Evolutionary conservation across 2,797 vertebrate genomes (phyloP), one percentile per base, ranked within the genome.

Genomic region (Poecilia velifera): DNA sequence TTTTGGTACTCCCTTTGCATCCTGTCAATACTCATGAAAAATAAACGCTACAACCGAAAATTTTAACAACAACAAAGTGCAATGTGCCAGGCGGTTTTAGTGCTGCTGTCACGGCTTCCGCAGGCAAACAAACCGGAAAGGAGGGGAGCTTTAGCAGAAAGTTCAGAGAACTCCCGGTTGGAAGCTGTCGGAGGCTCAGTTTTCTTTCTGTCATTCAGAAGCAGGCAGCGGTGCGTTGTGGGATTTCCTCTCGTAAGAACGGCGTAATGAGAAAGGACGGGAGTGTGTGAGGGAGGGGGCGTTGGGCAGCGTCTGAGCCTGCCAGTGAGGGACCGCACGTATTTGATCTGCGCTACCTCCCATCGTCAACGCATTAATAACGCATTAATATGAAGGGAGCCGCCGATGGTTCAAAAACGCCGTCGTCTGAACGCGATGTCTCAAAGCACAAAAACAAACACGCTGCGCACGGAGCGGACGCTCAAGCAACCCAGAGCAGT

Each of bases 331-430:
- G 81, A 78, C 72, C 76, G 39, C 73, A 62, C 1, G 14, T 57
- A 46, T 90, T 86, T 89, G 84, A 93, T 89, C 86, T 80, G 83
- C 13, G 74, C 77, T 68, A 64, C 81, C 73, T 76, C 79, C 57
- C 70, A 18, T 73, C 0, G 3, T 82, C 72, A 70, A 79, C 81
- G 66, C 64, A 78, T 89, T 73, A 89, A 92, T 89, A 87, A 91
- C 62, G 76, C 73, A 93, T n/a, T n/a, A n/a, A n/a, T n/a, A n/a
- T 76, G 39, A 6, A 3, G 64, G 2, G 70, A 78, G 76, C 13
- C 13, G 14, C 57, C 71, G 74, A 82, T 82, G 6, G 36, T 76
- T 83, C 68, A 87, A 72, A 84, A 82, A 68, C 64, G 70, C 49
- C 64, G 51, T 73, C 78, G 78, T 85, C 72, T 68, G 39, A 75